phyloP scores from a whole-genome alignment of 2,797 vertebrate species.

The Coracias cyanogaster region DNA sequence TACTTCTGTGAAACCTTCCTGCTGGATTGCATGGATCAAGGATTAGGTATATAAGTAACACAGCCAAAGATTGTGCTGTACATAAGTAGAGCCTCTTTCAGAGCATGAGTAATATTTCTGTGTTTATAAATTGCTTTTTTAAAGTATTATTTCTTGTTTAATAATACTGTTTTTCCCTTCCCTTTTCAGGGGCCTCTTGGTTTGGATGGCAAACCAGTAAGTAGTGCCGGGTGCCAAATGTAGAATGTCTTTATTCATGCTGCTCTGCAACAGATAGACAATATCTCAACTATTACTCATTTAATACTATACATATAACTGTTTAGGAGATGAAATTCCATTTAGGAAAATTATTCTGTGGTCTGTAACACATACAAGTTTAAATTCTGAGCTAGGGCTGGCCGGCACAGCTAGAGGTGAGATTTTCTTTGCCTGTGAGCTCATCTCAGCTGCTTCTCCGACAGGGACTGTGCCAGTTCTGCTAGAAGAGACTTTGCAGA shows the following conservation, averaged over 20 bases:
- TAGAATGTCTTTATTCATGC: background rate
- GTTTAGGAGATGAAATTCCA: background rate
- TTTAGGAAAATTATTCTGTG: background rate
- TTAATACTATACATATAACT: background rate
- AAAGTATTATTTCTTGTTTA: background rate
- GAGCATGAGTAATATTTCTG: background rate
- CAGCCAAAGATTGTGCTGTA: background rate
- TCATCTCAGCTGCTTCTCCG: background rate
- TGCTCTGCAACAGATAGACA: background rate
- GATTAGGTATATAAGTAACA: background rate
- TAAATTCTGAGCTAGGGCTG: background rate
- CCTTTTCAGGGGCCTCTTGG: constrained; percentile 91
- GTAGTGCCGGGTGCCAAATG: constrained; percentile 63
- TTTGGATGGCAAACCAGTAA: constrained; percentile 96
- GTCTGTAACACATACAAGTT: background rate
- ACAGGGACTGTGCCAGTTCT: accelerated
- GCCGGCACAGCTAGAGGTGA: background rate
- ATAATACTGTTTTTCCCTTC: background rate
- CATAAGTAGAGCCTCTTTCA: background rate
- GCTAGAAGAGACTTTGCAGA: background rate
- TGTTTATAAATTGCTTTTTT: background rate
- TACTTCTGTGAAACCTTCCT: constrained; percentile 16
- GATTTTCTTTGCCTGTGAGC: background rate
- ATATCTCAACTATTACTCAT: background rate
- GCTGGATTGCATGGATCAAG: constrained; percentile 32